Conservation (phyloP, 2,797 vertebrate genomes). For the Tachyglossus aculeatus region DNA sequence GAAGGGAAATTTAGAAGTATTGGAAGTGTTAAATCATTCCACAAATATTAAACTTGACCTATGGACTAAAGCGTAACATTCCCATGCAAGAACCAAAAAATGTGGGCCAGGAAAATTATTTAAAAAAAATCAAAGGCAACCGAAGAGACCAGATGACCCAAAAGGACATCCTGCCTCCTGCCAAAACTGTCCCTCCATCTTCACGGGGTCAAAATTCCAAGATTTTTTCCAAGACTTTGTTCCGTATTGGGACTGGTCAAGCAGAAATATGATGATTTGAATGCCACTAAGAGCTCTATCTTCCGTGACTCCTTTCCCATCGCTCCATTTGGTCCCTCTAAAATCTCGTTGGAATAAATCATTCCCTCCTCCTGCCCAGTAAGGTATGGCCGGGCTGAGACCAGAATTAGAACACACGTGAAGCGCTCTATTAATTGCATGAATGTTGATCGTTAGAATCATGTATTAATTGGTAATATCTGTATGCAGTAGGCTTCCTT, state of each 20-base stretch:
- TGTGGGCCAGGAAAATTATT: no score
- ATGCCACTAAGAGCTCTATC: conserved; percentile 11
- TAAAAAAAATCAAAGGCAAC: conserved; percentile 33
- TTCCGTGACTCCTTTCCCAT: neutral
- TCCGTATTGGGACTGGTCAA: conserved; percentile 10
- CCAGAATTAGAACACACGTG: conserved; percentile 68
- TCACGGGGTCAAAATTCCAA: conserved; percentile 56
- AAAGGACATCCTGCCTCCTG: conserved; percentile 24
- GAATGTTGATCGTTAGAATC: conserved; percentile 74
- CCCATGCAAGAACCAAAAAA: no score
- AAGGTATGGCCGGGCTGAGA: conserved; percentile 68
- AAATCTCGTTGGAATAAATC: conserved; percentile 60
- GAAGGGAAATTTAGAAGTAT: no score
- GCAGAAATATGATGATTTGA: neutral
- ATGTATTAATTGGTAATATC: conserved; percentile 75
- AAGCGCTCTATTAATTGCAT: conserved; percentile 70
- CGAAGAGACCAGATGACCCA: conserved; percentile 60
- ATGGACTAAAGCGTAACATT: no score
- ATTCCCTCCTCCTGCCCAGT: conserved; percentile 67
- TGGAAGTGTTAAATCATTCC: no score
- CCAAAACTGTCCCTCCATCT: conserved; percentile 56
- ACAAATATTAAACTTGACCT: no score
- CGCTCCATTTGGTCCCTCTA: conserved; percentile 17
- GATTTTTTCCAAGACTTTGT: conserved; percentile 37
- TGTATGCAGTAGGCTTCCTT: conserved; percentile 71